Base-by-base conservation (phyloP, 2,888 invertebrate species). In the Cheilosia vulpina region DNA sequence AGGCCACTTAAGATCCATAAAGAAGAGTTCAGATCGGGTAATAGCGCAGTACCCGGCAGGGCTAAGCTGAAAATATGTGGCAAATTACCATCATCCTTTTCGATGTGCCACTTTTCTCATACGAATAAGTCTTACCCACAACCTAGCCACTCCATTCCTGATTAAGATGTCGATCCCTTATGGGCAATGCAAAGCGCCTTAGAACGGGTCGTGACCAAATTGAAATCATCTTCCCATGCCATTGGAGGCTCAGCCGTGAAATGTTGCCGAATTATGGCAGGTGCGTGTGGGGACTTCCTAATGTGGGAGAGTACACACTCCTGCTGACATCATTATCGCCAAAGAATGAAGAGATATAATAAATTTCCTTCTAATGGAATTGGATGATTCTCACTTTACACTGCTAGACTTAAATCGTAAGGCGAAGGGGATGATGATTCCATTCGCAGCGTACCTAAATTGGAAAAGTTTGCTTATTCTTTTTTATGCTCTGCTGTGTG, bases 381-480 rank as follows among this genome's bases (percentile, higher is more conserved):
- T 58, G 17, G 50, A 79, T 72, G 78, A 65, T 66, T 72, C 52
- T 68, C 62, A 73, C 53, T 80, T 73, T 21, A 47, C 11, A 52
- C 45, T 19, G 41, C n/a, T 21, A 66, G 73, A 65, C 75, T 19
- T 75, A 68, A 63, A 68, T 52, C 21, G 55, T 31, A 11, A 21
- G 62, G 27, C 43, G 19, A 52, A 60, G 21, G 34, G 60, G 50
- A 80, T 73, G 71, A 75, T 38, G 53, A 71, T 47, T 52, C 60
- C 31, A 69, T 55, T 76, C 57, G 21, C 58, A 71, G 65, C 41
- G 76, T 71, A n/a, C n/a, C n/a, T n/a, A 82, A 77, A 82, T 82
- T 82, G 80, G 50, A 80, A 80, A 80, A 80, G 80, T 80, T 80
- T 60, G 2, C 43, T 58, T 52, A 71, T 38, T 58, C 57, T 27